Base-by-base conservation (phyloP, 2,888 invertebrate genomes). In the Lithophane ornitopus region DNA sequence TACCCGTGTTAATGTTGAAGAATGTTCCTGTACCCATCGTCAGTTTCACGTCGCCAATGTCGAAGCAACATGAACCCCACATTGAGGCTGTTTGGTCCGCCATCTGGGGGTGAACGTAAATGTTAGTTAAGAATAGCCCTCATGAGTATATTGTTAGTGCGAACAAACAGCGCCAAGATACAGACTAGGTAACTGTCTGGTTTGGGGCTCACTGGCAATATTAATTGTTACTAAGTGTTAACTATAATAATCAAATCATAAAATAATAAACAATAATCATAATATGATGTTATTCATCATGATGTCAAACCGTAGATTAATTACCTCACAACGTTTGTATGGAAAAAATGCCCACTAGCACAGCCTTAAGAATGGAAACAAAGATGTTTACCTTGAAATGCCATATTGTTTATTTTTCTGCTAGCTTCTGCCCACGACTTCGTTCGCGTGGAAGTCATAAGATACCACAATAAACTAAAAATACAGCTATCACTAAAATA, bases 21-120 rank as follows among this genome's bases (percentile, higher is more conserved):
- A 99, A 99, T 0, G 98, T 98, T 0, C 99, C 99, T 0, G 99
- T 99, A 0, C 99, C 99, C 96, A 99, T 97, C 0, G 99, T 99
- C 3, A 99, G 95, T 92, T 99, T 99, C 2, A 98, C 97, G 91
- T 98, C 98, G 44, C 98, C 98, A 0, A 97, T 94, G 6, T 97
- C 94, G 90, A 98, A 98, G 89, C 98, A 98, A 81, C 98, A 98
- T 0, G 98, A 98, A 9, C 99, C 99, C 97, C 98, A 98, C 96
- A 98, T 97, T 0, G 99, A 98, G 0, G 99, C 98, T 4, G 98
- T 98, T 94, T 99, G 99, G 92, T 99, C 98, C 22, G 98, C 98
- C 97, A 98, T 97, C 98, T 98, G 90, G 26, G 26, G 89, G 89
- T 56, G 14, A 54, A 58, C n/a, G 26, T 3, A 54, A 2, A 22